phyloP scores from a whole-genome alignment of 37 sponge, comb jelly and placozoan genomes.

The Amphimedon queenslandica region DNA sequence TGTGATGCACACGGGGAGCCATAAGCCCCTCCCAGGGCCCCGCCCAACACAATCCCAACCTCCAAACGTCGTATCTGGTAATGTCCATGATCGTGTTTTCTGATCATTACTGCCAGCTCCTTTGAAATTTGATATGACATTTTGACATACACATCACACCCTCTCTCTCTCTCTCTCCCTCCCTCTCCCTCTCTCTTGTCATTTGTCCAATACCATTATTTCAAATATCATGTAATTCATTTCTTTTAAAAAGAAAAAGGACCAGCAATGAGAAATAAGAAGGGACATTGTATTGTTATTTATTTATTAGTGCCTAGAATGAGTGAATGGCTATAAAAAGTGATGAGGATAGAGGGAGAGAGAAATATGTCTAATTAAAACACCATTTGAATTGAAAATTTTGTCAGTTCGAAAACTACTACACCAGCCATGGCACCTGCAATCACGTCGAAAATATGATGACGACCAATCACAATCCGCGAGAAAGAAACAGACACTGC shows the following conservation, averaged over 20 bases:
- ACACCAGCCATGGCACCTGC: conserved; percentile 66
- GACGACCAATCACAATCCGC: conserved; percentile 68
- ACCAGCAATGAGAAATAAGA: no score
- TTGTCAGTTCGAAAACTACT: conserved; percentile 31
- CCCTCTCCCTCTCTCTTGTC: no score
- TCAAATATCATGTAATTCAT: no score
- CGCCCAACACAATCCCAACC: conserved; percentile 1
- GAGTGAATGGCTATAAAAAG: background rate
- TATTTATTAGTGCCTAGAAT: background rate
- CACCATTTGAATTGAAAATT: conserved; percentile 10
- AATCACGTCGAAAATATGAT: conserved; percentile 68
- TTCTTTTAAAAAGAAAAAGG: no score
- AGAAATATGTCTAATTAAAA: no score
- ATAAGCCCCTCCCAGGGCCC: conserved; percentile 5
- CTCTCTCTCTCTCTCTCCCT: no score
- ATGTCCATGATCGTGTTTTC: conserved; percentile 13
- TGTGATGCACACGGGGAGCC: conserved; percentile 37
- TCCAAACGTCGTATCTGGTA: background rate
- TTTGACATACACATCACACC: background rate
- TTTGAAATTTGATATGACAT: background rate
- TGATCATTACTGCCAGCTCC: no score
- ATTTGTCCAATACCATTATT: no score
- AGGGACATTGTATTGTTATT: no score
- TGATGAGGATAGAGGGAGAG: background rate
- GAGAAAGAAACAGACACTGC: conserved; percentile 63